Conservation (phyloP, 2,113 vertebrate genomes). For the Bubalus kerabau region DNA sequence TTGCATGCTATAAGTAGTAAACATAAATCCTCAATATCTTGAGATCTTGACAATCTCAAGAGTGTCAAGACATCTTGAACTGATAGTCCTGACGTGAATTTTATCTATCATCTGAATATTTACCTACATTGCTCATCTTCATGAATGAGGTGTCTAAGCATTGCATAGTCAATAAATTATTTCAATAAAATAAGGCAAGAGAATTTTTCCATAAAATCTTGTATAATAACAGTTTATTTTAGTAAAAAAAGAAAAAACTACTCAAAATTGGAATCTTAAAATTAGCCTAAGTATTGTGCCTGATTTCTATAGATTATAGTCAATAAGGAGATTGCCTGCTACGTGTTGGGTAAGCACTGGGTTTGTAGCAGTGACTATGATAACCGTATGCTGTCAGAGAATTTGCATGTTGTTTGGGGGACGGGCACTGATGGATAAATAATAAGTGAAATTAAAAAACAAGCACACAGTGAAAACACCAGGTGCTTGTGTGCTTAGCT, state of each 20-base stretch:
- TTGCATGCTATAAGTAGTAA: background rate
- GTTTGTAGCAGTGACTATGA: background rate
- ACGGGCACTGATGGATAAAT: background rate
- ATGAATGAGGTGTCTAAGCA: background rate
- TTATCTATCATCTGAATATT: slow-evolving; percentile 23
- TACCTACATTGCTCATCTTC: slow-evolving; percentile 10
- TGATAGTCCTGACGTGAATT: slow-evolving; percentile 24
- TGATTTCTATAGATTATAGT: background rate
- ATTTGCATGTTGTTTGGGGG: background rate
- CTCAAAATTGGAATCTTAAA: slow-evolving; percentile 2
- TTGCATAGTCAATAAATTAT: slow-evolving; percentile 22
- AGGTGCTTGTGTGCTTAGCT: background rate
- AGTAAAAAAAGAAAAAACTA: background rate
- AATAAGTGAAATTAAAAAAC: background rate
- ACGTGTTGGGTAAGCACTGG: background rate
- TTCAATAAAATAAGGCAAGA: slow-evolving; percentile 34
- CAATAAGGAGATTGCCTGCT: background rate
- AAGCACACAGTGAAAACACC: background rate
- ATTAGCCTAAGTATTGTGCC: background rate
- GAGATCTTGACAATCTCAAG: background rate
- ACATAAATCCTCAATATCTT: background rate
- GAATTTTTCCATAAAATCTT: slow-evolving; percentile 14
- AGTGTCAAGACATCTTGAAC: background rate
- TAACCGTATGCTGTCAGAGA: background rate
- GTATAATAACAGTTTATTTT: background rate